Percentiles rank a stretch among this genome's conserved stretches.
Evolutionary conservation across 2,888 invertebrate genomes (phyloP).

Genomic region (Andrena bucephala): DNA sequence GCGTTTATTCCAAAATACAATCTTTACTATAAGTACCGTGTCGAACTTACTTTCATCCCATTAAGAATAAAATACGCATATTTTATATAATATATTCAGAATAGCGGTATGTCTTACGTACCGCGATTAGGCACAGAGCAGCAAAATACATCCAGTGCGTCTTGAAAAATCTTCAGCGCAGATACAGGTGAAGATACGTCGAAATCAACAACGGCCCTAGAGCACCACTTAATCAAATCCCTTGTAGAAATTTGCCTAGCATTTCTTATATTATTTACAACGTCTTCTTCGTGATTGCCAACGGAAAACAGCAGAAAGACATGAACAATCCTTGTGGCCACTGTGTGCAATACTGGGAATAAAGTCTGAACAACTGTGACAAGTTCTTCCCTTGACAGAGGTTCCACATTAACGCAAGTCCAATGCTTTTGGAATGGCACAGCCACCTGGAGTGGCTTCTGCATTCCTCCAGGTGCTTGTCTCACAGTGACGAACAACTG

Average conservation of each 20-base stretch:
- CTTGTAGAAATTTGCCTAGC: slow-evolving; percentile 92
- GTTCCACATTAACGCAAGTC: slow-evolving; percentile 92
- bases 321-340: slow-evolving; percentile 91
- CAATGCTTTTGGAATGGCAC: slow-evolving; percentile 93
- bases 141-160: slow-evolving; percentile 96
- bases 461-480: slow-evolving; percentile 75
- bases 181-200: slow-evolving; percentile 90
- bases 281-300: slow-evolving; percentile 87
- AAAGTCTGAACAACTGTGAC: slow-evolving; percentile 89
- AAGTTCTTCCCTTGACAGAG: slow-evolving; percentile 91
- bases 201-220: slow-evolving; percentile 91
- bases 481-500: slow-evolving; percentile 96
- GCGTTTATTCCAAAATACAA: no score
- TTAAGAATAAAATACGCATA: no score
- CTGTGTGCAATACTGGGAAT: slow-evolving; percentile 90
- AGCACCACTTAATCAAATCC: slow-evolving; percentile 97
- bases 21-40: no score
- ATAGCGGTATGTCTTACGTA: slow-evolving; percentile 60
- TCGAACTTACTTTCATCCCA: no score
- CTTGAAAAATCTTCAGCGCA: slow-evolving; percentile 91
- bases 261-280: slow-evolving; percentile 79
- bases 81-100: neutral
- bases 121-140: slow-evolving; percentile 88
- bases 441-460: slow-evolving; percentile 87
- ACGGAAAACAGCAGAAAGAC: slow-evolving; percentile 93